These are phyloP conservation scores for Micrastur ruficollis DNA, from an alignment of 2,797 vertebrate genomes.

Conservation along the genomic window DNA sequence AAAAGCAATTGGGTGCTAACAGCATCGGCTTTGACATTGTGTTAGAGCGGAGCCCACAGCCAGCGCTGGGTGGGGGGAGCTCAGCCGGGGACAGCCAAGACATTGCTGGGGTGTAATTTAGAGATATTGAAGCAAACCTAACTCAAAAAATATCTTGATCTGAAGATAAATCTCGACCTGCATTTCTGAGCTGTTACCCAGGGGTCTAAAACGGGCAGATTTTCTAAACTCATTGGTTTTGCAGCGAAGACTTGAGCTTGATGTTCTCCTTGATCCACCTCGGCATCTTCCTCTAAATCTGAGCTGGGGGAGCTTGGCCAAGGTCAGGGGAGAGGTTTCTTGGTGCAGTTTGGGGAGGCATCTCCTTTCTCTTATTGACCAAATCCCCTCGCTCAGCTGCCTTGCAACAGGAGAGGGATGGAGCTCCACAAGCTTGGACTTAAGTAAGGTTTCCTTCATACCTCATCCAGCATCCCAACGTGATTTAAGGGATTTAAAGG, in stretches of 20 bases:
- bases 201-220: neutral
- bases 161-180: neutral
- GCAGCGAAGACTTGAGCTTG: neutral
- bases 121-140: neutral
- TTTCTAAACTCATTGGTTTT: neutral
- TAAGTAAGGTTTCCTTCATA: neutral
- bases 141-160: neutral
- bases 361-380: neutral
- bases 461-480: neutral
- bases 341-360: neutral
- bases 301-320: neutral
- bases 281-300: neutral
- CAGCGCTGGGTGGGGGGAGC: rapidly evolving
- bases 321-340: neutral
- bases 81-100: neutral
- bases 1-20: neutral
- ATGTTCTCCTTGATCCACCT: neutral
- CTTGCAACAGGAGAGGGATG: neutral
- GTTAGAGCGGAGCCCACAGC: neutral
- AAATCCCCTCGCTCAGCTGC: neutral
- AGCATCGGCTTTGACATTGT: neutral
- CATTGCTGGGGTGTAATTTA: neutral
- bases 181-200: neutral
- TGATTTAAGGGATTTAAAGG: conserved; percentile 2
- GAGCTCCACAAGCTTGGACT: neutral